A percentile compares a stretch with the other conserved stretches of the same genome.
These are phyloP conservation scores for Chrysolina americana DNA, from an alignment of 2,888 invertebrate genomes.

Conservation along the genomic window DNA sequence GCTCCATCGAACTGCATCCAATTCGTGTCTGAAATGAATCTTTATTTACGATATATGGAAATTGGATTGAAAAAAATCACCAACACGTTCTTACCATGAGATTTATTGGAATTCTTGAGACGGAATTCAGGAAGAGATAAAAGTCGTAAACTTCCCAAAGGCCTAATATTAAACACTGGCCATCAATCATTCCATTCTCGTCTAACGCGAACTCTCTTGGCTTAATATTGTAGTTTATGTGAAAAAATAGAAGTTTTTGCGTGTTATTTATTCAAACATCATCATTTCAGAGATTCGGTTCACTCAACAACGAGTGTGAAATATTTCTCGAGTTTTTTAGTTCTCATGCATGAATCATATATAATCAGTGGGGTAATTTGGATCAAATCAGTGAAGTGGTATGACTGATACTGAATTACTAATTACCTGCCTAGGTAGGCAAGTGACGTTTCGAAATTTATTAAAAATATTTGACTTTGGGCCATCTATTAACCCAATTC, in stretches of 20 bases:
- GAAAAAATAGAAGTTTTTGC: not conserved
- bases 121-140: conserved; percentile 30
- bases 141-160: conserved; percentile 38
- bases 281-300: no score
- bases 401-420: no score
- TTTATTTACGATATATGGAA: conserved; percentile 2
- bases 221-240: conserved; percentile 38
- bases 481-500: no score
- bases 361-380: no score
- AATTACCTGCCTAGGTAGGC: no score
- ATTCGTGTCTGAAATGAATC: not conserved
- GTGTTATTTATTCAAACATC: no score
- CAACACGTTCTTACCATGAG: not conserved
- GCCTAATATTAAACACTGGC: conserved; percentile 43
- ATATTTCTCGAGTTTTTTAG: no score
- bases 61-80: not conserved
- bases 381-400: no score
- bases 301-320: no score
- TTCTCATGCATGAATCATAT: no score
- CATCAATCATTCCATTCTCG: conserved; percentile 42
- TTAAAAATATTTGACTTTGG: no score
- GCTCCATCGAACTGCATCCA: not conserved
- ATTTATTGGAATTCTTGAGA: conserved; percentile 2
- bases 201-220: conserved; percentile 28
- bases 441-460: no score